Conservation (phyloP, 2,888 invertebrate species). For the Ethmia dodecea region DNA sequence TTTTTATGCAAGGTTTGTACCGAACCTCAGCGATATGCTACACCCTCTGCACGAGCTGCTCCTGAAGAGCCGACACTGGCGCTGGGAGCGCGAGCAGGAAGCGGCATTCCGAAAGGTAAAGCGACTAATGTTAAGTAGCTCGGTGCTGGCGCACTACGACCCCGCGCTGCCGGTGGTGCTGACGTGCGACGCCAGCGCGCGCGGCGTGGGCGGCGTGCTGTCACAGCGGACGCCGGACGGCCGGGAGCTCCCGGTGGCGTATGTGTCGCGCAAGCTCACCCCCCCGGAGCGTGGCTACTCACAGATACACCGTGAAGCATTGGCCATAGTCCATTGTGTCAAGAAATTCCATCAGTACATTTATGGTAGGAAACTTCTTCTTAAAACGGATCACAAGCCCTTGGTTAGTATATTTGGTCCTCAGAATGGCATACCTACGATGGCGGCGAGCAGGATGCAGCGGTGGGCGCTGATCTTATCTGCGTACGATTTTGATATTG, state of each 20-base stretch:
- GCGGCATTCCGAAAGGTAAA: neutral
- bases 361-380: slow-evolving; percentile 6
- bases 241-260: slow-evolving; percentile 9
- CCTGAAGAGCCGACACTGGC: neutral
- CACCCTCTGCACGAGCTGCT: neutral
- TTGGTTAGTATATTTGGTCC: slow-evolving; percentile 10
- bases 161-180: neutral
- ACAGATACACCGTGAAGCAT: slow-evolving; percentile 11
- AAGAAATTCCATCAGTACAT: slow-evolving; percentile 13
- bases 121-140: neutral
- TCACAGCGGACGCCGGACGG: neutral
- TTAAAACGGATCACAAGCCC: slow-evolving; percentile 13
- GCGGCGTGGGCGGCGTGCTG: slow-evolving; percentile 1
- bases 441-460: no score
- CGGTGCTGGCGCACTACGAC: slow-evolving; percentile 8
- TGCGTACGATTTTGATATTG: no score
- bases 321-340: slow-evolving; percentile 8
- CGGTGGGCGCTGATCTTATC: no score
- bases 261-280: slow-evolving; percentile 7
- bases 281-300: slow-evolving; percentile 4
- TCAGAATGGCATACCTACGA: slow-evolving; percentile 6
- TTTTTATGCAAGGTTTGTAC: slow-evolving; percentile 1
- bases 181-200: slow-evolving; percentile 9
- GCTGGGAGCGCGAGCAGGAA: neutral
- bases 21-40: neutral